A percentile compares a stretch with the other conserved stretches of the same genome.
phyloP scores from a whole-genome alignment of 2,888 invertebrate genomes.

The Chloroclystis v-ata region DNA sequence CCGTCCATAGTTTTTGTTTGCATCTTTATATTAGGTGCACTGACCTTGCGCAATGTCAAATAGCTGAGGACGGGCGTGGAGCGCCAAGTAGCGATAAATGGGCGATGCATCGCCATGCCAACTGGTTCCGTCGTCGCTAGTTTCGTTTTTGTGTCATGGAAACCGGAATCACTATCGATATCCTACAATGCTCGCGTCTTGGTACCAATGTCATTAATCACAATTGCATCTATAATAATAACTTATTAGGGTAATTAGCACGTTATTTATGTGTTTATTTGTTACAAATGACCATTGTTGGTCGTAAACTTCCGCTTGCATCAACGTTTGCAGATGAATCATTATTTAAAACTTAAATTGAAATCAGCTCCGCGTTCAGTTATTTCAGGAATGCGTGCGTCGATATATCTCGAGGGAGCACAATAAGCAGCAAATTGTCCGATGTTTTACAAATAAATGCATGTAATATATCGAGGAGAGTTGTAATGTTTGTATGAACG shows the following conservation, averaged over 20 bases:
- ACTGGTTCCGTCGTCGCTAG: constrained; percentile 49
- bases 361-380: constrained; percentile 4
- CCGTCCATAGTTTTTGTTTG: constrained; percentile 43
- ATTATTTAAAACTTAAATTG: too few relatives aligned
- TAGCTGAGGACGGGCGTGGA: constrained; percentile 58
- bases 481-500: constrained; percentile 52
- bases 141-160: constrained; percentile 56
- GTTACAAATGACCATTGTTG: too few relatives aligned
- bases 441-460: constrained; percentile 48
- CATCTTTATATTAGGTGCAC: constrained; percentile 75
- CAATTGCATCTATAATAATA: constrained; percentile 1
- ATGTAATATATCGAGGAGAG: constrained; percentile 44
- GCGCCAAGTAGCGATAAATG: constrained; percentile 51
- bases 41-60: constrained; percentile 78
- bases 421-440: constrained; percentile 31
- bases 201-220: not conserved
- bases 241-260: constrained; percentile 1
- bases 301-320: too few relatives aligned
- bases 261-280: constrained; percentile 1
- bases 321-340: too few relatives aligned
- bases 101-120: constrained; percentile 49
- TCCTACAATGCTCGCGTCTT: constrained; percentile 1
- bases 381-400: constrained; percentile 5
- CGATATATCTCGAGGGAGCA: constrained; percentile 24
- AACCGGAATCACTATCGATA: constrained; percentile 30